Conservation (phyloP, 2,888 invertebrate genomes). For the Stomorhina lunata region DNA sequence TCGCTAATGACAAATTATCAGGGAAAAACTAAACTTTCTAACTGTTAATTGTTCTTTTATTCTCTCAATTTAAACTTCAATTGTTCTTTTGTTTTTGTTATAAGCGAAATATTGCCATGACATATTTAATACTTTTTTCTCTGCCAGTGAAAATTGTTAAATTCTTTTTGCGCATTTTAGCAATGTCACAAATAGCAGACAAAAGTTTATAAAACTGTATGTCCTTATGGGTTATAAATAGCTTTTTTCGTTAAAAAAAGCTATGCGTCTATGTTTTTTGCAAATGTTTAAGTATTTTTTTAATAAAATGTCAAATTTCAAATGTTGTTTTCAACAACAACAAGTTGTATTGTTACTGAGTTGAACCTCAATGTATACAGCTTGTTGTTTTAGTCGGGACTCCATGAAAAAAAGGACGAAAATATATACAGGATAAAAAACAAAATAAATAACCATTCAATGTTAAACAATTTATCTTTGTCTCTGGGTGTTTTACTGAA, state of each 20-base stretch:
- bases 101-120: slow-evolving; percentile 23
- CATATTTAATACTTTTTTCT: slow-evolving; percentile 27
- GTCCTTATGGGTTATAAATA: slow-evolving; percentile 33
- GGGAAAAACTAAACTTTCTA: not conserved
- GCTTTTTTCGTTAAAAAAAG: not conserved
- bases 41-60: slow-evolving; percentile 37
- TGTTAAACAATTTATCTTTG: slow-evolving; percentile 68
- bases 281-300: slow-evolving; percentile 10
- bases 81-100: slow-evolving; percentile 2
- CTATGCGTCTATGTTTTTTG: not conserved
- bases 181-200: not conserved
- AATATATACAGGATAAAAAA: not conserved
- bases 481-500: slow-evolving; percentile 55
- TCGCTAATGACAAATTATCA: no score
- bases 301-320: slow-evolving; percentile 59
- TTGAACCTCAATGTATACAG: slow-evolving; percentile 35
- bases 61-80: slow-evolving; percentile 23
- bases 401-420: slow-evolving; percentile 3
- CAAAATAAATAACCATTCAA: slow-evolving; percentile 66
- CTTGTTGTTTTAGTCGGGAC: not conserved
- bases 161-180: not conserved
- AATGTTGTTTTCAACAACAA: slow-evolving; percentile 23
- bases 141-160: not conserved
- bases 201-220: not conserved
- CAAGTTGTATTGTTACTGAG: slow-evolving; percentile 12